These are phyloP conservation scores for Stegana nigrithorax DNA, from an alignment of 2,888 invertebrate genomes.

Conservation along the genomic window DNA sequence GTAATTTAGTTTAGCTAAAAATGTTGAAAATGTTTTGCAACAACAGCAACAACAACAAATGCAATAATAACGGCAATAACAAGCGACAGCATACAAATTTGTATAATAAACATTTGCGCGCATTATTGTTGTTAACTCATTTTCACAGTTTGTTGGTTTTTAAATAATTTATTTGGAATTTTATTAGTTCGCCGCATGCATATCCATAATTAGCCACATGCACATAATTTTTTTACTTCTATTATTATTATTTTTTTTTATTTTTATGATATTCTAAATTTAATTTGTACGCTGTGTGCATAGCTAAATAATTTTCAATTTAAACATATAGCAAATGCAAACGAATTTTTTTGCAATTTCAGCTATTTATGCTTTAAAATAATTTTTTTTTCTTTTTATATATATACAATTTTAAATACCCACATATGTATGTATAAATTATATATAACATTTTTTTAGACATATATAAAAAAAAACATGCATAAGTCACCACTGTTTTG, in stretches of 20 bases:
- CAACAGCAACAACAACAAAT: too few species aligned
- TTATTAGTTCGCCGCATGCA: constrained; percentile 31
- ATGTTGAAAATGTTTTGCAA: not conserved
- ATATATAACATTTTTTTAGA: not conserved
- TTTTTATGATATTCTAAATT: not conserved
- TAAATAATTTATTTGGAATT: constrained; percentile 29
- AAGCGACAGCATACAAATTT: too few species aligned
- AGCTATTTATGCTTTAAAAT: too few species aligned
- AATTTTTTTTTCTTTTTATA: too few species aligned
- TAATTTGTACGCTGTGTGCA: too few species aligned
- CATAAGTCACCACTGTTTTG: not conserved
- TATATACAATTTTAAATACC: not conserved
- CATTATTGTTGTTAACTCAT: constrained; percentile 16
- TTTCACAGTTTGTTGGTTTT: constrained; percentile 7
- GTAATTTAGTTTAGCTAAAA: constrained; percentile 31
- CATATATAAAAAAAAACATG: too few species aligned
- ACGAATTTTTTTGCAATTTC: too few species aligned
- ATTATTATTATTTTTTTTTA: not conserved
- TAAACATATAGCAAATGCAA: too few species aligned
- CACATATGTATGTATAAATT: not conserved
- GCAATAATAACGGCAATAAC: too few species aligned
- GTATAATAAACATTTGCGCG: constrained; percentile 13
- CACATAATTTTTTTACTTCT: not conserved
- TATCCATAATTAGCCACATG: constrained; percentile 28
- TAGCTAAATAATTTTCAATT: too few species aligned